A percentile compares a stretch with the other conserved stretches of the same genome.
Conservation (phyloP, 2,888 invertebrate genomes). For the Elmis aenea region DNA sequence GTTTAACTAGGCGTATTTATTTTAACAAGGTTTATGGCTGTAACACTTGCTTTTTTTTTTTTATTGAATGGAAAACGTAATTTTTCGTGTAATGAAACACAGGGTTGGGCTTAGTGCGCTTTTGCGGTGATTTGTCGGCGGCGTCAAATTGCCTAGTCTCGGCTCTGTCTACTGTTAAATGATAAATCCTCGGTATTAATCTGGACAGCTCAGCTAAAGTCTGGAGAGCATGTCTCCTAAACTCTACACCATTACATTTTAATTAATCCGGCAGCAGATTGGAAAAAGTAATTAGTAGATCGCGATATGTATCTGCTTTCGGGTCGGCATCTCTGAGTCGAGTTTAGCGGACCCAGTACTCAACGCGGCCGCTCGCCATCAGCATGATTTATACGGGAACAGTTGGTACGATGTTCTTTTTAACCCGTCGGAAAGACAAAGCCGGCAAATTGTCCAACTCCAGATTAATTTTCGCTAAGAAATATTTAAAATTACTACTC, state of each 20-base stretch:
- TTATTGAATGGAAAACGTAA: too few species aligned
- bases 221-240: constrained; percentile 26
- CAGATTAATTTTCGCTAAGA: constrained; percentile 25
- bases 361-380: constrained; percentile 19
- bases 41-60: too few species aligned
- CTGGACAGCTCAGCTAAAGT: constrained; percentile 28
- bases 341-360: constrained; percentile 11
- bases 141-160: too few species aligned
- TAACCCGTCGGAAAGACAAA: constrained; percentile 30
- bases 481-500: constrained; percentile 18
- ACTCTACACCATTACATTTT: constrained; percentile 35
- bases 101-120: too few species aligned
- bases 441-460: constrained; percentile 31
- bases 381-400: constrained; percentile 34
- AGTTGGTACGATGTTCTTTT: constrained; percentile 35
- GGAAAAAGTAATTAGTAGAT: constrained; percentile 40
- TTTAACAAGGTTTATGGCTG: too few species aligned
- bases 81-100: too few species aligned
- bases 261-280: constrained; percentile 38
- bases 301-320: constrained; percentile 32
- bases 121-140: too few species aligned
- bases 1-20: too few species aligned
- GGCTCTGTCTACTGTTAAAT: too few species aligned
- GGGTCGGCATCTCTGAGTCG: constrained; percentile 15
- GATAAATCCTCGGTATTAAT: constrained; percentile 31